Base-by-base conservation (phyloP, 2,797 vertebrate genomes). In the Lophotriccus pileatus region DNA sequence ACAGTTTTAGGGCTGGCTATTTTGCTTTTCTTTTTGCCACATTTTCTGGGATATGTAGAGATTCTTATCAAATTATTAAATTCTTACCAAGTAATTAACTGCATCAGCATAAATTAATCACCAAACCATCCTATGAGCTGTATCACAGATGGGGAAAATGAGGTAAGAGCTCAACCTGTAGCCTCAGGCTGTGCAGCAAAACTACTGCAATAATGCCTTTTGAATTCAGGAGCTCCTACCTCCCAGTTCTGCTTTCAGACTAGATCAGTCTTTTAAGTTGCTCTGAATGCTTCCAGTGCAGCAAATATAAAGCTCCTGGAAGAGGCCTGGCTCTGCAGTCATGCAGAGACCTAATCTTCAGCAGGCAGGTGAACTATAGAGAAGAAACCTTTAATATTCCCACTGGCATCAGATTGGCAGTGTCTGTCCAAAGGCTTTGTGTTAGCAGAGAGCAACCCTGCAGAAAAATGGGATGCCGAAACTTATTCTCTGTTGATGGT, bases 21-120 rank as follows among this genome's bases (percentile, higher is more conserved):
- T 78, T 59, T 23, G 18, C 9, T 75, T 73, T 92, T 47, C 22
- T 53, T 85, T 87, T 88, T 82, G 52, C 34, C 55, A 32, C 21
- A 14, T 67, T 88, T 89, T 73, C 76, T 16, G 52, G 76, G 32
- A 72, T 76, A 46, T 16, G 1, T 17, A 56, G 43, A 75, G 47
- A 88, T 87, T 50, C 66, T 72, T 36, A 88, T 66, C 24, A 44
- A 90, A 88, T 80, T 88, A 81, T 78, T 87, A 82, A 49, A 44
- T 78, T 66, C 50, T 86, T 86, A 89, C 58, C 24, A 92, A 89
- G 77, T 73, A 88, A 81, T 92, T 95, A 89, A 76, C 32, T 76
- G 84, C 41, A 78, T 62, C 79, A 75, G 73, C 82, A 75, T 72
- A 83, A 92, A 87, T 90, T 92, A 87, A 93, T 89, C 84, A 80